Percentiles rank a stretch among this genome's conserved stretches.
Conservation (phyloP, 2,113 vertebrate species). For the Eonycteris spelaea region DNA sequence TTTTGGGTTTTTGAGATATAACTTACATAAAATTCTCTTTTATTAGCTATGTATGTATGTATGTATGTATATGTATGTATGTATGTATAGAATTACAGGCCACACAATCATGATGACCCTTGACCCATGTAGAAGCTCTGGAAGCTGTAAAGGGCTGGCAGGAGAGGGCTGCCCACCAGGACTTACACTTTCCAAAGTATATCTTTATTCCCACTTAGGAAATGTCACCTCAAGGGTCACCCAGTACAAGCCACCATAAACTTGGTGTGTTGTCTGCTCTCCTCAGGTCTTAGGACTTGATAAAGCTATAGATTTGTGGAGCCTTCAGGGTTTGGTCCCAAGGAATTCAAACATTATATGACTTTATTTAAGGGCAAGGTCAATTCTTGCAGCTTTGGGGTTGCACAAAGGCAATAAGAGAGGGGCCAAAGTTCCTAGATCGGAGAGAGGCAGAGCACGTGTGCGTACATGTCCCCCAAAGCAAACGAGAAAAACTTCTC, state of each 20-base stretch:
- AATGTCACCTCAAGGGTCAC: neutral
- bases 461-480: neutral
- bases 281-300: neutral
- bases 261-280: neutral
- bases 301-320: neutral
- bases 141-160: neutral
- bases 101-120: rapidly evolving
- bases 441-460: neutral
- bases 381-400: neutral
- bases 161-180: neutral
- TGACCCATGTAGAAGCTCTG: neutral
- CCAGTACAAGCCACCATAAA: neutral
- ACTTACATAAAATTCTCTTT: neutral
- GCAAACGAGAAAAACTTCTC: constrained; percentile 16
- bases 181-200: neutral
- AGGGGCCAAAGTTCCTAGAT: neutral
- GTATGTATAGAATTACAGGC: too few relatives aligned
- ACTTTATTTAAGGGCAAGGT: neutral
- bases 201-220: neutral
- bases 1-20: neutral
- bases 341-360: neutral
- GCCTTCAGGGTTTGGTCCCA: rapidly evolving
- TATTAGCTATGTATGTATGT: neutral
- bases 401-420: neutral
- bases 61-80: too few relatives aligned